Percentiles rank a stretch among this genome's conserved stretches.
phyloP scores from a whole-genome alignment of 2,888 invertebrate genomes.

The Idaea straminata region DNA sequence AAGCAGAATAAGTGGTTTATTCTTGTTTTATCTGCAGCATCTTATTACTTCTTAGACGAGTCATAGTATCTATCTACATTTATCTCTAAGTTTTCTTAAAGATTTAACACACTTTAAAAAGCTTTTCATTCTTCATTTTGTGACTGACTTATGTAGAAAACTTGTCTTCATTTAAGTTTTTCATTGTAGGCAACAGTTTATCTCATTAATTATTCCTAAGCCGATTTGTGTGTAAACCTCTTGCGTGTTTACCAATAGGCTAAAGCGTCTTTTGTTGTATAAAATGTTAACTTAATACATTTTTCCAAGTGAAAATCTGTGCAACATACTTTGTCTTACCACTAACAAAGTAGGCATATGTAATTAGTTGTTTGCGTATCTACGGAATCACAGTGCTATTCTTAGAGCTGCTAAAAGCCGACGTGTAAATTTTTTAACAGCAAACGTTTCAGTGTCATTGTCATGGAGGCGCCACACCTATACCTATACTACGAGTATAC shows the following conservation, averaged over 20 bases:
- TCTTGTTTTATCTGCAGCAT: neutral
- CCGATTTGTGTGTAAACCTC: too few species aligned
- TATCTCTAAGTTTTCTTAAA: neutral
- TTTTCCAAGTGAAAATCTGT: neutral
- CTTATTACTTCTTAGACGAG: neutral
- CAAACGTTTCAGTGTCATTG: neutral
- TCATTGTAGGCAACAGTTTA: neutral
- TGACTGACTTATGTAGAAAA: neutral
- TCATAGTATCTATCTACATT: neutral
- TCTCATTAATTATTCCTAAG: neutral
- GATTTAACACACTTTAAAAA: neutral
- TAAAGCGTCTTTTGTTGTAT: neutral
- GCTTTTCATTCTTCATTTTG: neutral
- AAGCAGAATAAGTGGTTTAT: too few species aligned
- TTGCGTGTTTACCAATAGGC: neutral
- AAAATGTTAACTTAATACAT: neutral
- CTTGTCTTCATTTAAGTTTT: neutral
- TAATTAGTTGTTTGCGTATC: neutral
- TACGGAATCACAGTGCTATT: conserved; percentile 1
- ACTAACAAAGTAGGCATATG: neutral
- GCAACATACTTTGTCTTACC: neutral
- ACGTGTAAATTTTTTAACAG: neutral
- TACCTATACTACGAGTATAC: too few species aligned
- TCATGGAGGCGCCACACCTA: conserved; percentile 14
- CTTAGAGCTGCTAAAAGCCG: neutral